Percentiles rank a stretch among this genome's conserved stretches.
These are phyloP conservation scores for Xerus inauris DNA, from an alignment of 2,113 vertebrate species.

Conservation along the genomic window DNA sequence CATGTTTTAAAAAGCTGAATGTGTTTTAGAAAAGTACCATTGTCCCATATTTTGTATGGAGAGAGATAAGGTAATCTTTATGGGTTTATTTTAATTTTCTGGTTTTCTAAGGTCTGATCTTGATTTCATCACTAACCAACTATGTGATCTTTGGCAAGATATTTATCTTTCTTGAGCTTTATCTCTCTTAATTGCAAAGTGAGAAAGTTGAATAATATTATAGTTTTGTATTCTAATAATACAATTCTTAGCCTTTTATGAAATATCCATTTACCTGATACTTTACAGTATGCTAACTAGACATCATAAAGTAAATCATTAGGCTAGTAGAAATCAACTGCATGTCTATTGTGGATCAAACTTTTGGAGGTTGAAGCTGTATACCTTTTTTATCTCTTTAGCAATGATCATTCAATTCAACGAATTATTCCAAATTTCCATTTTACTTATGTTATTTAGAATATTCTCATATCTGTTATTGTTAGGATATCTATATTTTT, in stretches of 20 bases:
- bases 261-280: not conserved
- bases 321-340: not conserved
- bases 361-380: not conserved
- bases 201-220: not conserved
- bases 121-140: not conserved
- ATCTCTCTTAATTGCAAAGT: not conserved
- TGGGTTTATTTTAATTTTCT: not conserved
- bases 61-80: not conserved
- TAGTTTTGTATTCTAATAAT: not conserved
- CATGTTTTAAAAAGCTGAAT: not conserved
- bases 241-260: not conserved
- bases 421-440: slow-evolving; percentile 22
- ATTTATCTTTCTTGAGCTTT: not conserved
- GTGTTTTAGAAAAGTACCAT: not conserved
- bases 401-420: not conserved
- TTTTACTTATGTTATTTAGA: not conserved
- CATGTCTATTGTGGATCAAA: not conserved
- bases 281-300: not conserved
- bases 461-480: not conserved
- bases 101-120: not conserved
- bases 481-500: not conserved
- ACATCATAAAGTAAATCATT: not conserved
- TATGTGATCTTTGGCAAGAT: not conserved
- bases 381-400: not conserved
- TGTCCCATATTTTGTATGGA: not conserved